Evolutionary conservation across 2,113 vertebrate species (phyloP).

Genomic region (Phasianus colchicus): DNA sequence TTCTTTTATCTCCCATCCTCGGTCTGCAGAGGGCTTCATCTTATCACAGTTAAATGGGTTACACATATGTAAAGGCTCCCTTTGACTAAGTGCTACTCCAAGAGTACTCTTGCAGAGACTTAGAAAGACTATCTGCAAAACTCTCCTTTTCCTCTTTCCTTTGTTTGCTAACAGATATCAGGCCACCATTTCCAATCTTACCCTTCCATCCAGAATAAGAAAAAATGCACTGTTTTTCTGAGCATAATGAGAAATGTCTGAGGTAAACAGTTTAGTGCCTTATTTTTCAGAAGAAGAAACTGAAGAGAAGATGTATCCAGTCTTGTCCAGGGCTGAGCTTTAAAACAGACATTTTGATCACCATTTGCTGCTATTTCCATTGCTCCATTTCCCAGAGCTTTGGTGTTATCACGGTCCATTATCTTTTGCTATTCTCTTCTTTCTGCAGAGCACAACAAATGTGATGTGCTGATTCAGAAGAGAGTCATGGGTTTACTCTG

Average conservation of each 20-base stretch:
- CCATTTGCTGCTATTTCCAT: background rate
- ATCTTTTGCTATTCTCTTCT: background rate
- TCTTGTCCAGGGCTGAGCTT: background rate
- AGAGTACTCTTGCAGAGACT: background rate
- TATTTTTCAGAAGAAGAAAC: constrained; percentile 3
- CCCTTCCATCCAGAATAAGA: background rate
- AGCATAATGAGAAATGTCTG: background rate
- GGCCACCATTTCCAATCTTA: background rate
- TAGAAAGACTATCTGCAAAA: background rate
- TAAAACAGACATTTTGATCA: background rate
- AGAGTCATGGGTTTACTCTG: background rate
- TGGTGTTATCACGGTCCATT: background rate
- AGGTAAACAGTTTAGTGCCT: background rate
- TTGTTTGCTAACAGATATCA: background rate
- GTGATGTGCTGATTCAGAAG: background rate
- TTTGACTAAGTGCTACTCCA: background rate
- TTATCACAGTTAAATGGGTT: background rate
- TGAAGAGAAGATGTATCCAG: background rate
- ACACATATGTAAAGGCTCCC: background rate
- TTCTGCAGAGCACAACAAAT: background rate
- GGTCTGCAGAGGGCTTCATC: background rate
- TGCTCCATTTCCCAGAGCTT: background rate
- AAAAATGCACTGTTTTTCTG: background rate
- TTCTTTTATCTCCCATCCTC: background rate
- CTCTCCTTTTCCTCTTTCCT: background rate